Evolutionary conservation across 2,797 vertebrate genomes (phyloP), one percentile per base, ranked within the genome.

Genomic region (Myripristis murdjan): DNA sequence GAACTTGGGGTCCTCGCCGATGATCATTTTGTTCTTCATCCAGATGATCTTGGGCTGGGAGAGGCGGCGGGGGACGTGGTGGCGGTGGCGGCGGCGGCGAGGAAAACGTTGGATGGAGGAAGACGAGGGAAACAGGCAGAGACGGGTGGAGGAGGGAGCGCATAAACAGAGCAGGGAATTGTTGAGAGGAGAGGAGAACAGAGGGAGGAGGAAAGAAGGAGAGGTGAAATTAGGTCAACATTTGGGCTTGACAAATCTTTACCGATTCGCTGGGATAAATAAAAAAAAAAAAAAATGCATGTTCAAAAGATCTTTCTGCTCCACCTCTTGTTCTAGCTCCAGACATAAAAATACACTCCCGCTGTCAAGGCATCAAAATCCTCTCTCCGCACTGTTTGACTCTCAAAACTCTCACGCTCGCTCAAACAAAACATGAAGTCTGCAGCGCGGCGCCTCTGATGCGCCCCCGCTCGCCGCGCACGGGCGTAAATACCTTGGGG

Each of bases 11-110:
- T 98, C 94, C 1, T 94, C 96, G 0, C 92, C 82, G 23, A 97
- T 94, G 55, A 95, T 94, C 92, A 96, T 94, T 15, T 94, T 95
- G 87, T 98, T 97, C 91, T 97, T 97, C 96, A 97, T 95, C 97
- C 96, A 98, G 57, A 95, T 82, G 77, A 98, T 96, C 87, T 95
- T 97, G 0, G 97, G 97, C 97, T 95, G 18, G 47, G 46, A 23
- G 57, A 55, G 14, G 54, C 46, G 16, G 23, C n/a, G 68, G 43
- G 20, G 41, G 16, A 72, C 0, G 52, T 22, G 58, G 57, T 18
- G 5, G 37, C 28, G 23, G n/a, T 49, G 28, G 24, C 37, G 15
- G n/a, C n/a, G n/a, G n/a, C n/a, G n/a, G n/a, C n/a, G n/a, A n/a
- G n/a, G n/a, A n/a, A n/a, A n/a, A n/a, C 1, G 22, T 24, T 7